A percentile compares a stretch with the other conserved stretches of the same genome.
Conservation (phyloP, 1,140 invertebrate genomes). For the Zaprionus ghesquierei region DNA sequence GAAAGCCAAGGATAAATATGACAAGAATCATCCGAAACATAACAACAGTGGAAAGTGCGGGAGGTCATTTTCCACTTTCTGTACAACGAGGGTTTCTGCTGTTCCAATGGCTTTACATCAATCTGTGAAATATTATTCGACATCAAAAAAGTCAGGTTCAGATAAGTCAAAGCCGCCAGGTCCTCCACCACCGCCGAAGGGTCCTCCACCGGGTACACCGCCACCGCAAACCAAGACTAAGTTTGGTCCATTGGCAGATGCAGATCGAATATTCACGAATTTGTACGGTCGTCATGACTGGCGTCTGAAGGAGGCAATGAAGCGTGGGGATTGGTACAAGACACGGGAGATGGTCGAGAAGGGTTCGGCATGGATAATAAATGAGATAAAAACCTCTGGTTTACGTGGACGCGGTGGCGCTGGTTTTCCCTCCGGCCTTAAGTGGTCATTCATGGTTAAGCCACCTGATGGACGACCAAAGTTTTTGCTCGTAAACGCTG, state of each 20-base stretch:
- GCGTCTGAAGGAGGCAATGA: slow-evolving; percentile 62
- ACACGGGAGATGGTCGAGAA: slow-evolving; percentile 64
- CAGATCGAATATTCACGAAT: slow-evolving; percentile 70
- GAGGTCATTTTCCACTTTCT: not conserved
- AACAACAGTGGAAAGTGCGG: not conserved
- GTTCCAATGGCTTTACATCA: not conserved
- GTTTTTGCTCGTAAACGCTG: slow-evolving; percentile 91
- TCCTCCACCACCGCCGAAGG: slow-evolving; percentile 17
- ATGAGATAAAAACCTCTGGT: slow-evolving; percentile 88
- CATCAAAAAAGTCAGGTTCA: not conserved
- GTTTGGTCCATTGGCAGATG: slow-evolving; percentile 61
- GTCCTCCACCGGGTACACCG: slow-evolving; percentile 60
- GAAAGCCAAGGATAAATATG: not conserved
- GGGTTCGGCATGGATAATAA: slow-evolving; percentile 80
- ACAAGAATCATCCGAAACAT: not conserved
- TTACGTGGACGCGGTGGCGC: slow-evolving; percentile 90
- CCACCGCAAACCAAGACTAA: slow-evolving; percentile 65
- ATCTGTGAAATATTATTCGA: slow-evolving; percentile 3
- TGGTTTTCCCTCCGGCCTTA: slow-evolving; percentile 90
- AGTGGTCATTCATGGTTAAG: slow-evolving; percentile 90
- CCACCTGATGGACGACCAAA: slow-evolving; percentile 86
- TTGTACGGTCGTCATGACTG: slow-evolving; percentile 69
- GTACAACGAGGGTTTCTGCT: not conserved
- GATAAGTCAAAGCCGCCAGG: slow-evolving; percentile 1
- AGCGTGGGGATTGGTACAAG: slow-evolving; percentile 73